Evolutionary conservation across 2,113 vertebrate species (phyloP).

Genomic region (Phalacrocorax carbo): DNA sequence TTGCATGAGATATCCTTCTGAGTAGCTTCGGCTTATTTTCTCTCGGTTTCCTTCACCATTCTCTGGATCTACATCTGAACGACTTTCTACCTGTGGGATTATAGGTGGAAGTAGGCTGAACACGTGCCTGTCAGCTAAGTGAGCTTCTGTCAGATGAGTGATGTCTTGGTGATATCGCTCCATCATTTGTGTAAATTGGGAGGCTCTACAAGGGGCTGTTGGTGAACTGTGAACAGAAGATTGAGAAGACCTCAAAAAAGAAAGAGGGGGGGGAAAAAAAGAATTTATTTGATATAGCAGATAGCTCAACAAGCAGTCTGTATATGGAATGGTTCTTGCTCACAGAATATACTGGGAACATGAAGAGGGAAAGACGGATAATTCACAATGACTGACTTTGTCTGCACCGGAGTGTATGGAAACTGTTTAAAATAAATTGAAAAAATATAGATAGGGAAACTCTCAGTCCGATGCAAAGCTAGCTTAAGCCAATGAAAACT

Average conservation of each 20-base stretch:
- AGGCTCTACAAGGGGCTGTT: neutral
- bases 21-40: slow-evolving; percentile 58
- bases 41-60: neutral
- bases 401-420: neutral
- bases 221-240: neutral
- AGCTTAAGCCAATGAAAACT: neutral
- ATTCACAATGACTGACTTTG: neutral
- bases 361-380: neutral
- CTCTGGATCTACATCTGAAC: neutral
- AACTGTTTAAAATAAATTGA: neutral
- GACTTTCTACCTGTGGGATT: slow-evolving; percentile 6
- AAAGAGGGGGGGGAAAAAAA: neutral
- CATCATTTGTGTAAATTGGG: neutral
- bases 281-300: neutral
- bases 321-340: neutral
- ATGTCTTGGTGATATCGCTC: slow-evolving; percentile 14
- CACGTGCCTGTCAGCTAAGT: neutral
- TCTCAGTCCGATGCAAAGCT: neutral
- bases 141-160: neutral
- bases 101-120: slow-evolving; percentile 74
- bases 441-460: neutral
- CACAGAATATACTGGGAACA: neutral
- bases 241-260: slow-evolving; percentile 17
- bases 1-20: slow-evolving; percentile 75
- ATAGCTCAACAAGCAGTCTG: neutral